Percentiles rank a stretch among this genome's conserved stretches.
phyloP scores from a whole-genome alignment of 2,113 vertebrate species.

The Trochalopteron elliotii region DNA sequence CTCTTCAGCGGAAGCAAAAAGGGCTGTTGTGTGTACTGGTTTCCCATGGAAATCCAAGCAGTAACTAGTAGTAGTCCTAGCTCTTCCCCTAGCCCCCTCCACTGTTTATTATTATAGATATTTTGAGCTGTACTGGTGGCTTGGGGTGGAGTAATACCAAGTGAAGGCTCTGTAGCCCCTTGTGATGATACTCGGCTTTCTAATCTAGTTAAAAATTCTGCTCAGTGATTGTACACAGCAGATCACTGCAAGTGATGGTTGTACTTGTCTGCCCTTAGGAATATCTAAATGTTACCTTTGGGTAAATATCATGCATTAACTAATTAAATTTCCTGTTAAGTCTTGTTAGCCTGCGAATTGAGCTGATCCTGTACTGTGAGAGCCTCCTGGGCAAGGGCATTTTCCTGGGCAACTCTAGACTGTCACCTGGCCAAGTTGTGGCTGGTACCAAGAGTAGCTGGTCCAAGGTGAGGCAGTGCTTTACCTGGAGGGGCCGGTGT shows the following conservation, averaged over 20 bases:
- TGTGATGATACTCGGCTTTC: conserved; percentile 21
- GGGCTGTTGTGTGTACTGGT: conserved; percentile 57
- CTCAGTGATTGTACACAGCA: not conserved
- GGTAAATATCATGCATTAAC: not conserved
- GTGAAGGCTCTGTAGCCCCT: not conserved
- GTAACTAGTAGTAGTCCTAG: conserved; percentile 55
- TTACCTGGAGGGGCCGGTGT: not conserved
- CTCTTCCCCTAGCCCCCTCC: conserved; percentile 23
- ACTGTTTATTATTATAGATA: not conserved
- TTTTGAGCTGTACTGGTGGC: conserved; percentile 18
- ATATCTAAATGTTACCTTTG: not conserved
- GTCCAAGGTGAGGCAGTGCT: not conserved
- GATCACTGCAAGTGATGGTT: not conserved
- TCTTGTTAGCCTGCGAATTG: not conserved
- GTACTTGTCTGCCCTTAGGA: not conserved
- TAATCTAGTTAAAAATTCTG: not conserved
- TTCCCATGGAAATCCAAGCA: conserved; percentile 61
- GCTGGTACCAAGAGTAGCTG: not conserved
- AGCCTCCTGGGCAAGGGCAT: not conserved
- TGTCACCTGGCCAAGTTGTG: not conserved
- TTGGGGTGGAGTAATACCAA: not conserved
- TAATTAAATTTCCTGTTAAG: not conserved
- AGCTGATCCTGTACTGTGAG: not conserved
- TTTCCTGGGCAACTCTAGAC: not conserved
- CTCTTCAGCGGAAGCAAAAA: conserved; percentile 46